Evolutionary conservation across 2,888 invertebrate genomes (phyloP).

Genomic region (Cosmia pyralina): DNA sequence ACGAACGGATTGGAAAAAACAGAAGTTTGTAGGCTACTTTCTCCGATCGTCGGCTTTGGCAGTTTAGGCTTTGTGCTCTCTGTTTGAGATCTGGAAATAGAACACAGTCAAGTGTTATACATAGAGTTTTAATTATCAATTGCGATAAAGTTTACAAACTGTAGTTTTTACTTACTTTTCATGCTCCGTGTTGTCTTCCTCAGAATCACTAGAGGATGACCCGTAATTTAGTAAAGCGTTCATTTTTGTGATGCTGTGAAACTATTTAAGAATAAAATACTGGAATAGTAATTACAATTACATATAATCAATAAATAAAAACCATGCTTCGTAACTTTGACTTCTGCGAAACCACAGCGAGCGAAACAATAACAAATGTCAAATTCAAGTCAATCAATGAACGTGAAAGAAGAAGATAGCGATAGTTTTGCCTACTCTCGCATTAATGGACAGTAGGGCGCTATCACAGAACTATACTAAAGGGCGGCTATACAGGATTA

Average conservation of each 20-base stretch:
- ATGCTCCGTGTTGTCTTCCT: constrained; percentile 82
- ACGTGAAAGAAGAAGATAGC: constrained; percentile 44
- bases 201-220: constrained; percentile 85
- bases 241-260: constrained; percentile 77
- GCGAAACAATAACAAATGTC: constrained; percentile 51
- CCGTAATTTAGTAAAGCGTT: constrained; percentile 93
- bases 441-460: neutral
- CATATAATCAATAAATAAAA: constrained; percentile 27
- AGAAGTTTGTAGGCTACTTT: constrained; percentile 91
- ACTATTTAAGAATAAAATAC: constrained; percentile 10
- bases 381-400: constrained; percentile 56
- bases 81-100: constrained; percentile 66
- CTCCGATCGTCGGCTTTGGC: constrained; percentile 92
- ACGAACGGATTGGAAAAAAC: constrained; percentile 97
- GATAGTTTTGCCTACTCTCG: constrained; percentile 24
- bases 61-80: constrained; percentile 84
- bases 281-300: constrained; percentile 21
- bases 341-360: neutral
- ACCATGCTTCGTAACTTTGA: constrained; percentile 37
- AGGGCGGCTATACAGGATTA: no score
- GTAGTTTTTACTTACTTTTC: constrained; percentile 77
- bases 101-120: neutral
- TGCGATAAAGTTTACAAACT: constrained; percentile 7
- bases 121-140: neutral
- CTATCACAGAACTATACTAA: no score